phyloP scores from a whole-genome alignment of 2,888 invertebrate genomes.

The Aphrophora alni region DNA sequence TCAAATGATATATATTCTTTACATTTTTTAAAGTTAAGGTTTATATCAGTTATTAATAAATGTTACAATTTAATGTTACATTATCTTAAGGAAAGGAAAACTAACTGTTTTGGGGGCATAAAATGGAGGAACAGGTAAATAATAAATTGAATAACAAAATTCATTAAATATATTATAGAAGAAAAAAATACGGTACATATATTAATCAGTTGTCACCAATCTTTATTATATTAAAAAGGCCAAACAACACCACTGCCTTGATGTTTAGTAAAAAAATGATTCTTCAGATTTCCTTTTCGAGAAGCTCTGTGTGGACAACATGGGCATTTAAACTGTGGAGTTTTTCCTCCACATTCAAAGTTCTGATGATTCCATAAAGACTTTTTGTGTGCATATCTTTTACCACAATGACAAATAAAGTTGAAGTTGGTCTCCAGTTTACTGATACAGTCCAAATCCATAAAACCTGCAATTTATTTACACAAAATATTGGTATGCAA shows the following conservation, averaged over 20 bases:
- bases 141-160: not conserved
- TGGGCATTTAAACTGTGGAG: slow-evolving; percentile 57
- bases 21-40: no score
- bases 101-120: not conserved
- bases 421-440: slow-evolving; percentile 48
- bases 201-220: not conserved
- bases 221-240: slow-evolving; percentile 17
- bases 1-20: no score
- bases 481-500: no score
- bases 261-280: slow-evolving; percentile 52
- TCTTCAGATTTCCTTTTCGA: slow-evolving; percentile 55
- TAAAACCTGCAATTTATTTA: not conserved
- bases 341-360: slow-evolving; percentile 56
- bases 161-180: slow-evolving; percentile 23
- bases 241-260: not conserved
- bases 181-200: not conserved
- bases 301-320: slow-evolving; percentile 56
- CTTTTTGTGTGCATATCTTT: slow-evolving; percentile 54
- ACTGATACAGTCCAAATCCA: not conserved
- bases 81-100: no score
- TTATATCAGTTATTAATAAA: no score
- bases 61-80: no score
- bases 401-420: slow-evolving; percentile 51
- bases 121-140: not conserved
- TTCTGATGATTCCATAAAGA: slow-evolving; percentile 52